phyloP scores from a whole-genome alignment of 1,140 invertebrate species.

The Eubasilissa regina region DNA sequence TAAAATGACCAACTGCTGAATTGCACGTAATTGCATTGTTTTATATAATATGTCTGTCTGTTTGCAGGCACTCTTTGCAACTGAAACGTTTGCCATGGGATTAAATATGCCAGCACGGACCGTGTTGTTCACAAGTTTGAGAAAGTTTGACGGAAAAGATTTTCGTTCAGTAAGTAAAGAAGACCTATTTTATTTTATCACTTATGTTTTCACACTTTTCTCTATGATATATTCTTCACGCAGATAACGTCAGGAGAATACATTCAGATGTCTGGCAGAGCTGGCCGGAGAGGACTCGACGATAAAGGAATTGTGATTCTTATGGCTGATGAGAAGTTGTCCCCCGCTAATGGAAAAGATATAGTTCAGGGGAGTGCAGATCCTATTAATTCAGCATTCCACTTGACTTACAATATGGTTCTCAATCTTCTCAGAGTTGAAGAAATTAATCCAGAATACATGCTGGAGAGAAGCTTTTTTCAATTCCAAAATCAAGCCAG shows the following conservation, averaged over 20 bases:
- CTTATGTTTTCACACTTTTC: neutral
- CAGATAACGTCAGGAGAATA: slow-evolving; percentile 97
- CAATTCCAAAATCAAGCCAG: slow-evolving; percentile 99
- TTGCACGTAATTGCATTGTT: too few relatives aligned
- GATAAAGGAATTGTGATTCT: slow-evolving; percentile 99
- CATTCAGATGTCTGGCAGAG: slow-evolving; percentile 99
- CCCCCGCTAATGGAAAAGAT: slow-evolving; percentile 85
- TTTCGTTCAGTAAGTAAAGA: slow-evolving; percentile 84
- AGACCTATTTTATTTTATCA: slow-evolving; percentile 21
- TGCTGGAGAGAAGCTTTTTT: slow-evolving; percentile 98
- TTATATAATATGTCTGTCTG: neutral
- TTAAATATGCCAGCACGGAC: slow-evolving; percentile 99
- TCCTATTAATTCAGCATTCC: slow-evolving; percentile 98
- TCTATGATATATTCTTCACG: slow-evolving; percentile 1
- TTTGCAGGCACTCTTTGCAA: slow-evolving; percentile 92
- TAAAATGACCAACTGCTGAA: too few relatives aligned
- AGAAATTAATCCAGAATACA: slow-evolving; percentile 99
- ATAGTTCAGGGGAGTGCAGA: slow-evolving; percentile 96
- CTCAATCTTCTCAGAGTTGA: slow-evolving; percentile 96
- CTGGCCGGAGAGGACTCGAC: slow-evolving; percentile 97
- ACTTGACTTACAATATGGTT: slow-evolving; percentile 99
- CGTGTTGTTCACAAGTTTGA: slow-evolving; percentile 94
- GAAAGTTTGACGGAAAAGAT: slow-evolving; percentile 99
- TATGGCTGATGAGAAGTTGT: slow-evolving; percentile 98
- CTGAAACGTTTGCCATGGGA: slow-evolving; percentile 99